Percentiles rank a stretch among this genome's conserved stretches.
Conservation (phyloP, 2,888 invertebrate species). For the Melanophora roralis region DNA sequence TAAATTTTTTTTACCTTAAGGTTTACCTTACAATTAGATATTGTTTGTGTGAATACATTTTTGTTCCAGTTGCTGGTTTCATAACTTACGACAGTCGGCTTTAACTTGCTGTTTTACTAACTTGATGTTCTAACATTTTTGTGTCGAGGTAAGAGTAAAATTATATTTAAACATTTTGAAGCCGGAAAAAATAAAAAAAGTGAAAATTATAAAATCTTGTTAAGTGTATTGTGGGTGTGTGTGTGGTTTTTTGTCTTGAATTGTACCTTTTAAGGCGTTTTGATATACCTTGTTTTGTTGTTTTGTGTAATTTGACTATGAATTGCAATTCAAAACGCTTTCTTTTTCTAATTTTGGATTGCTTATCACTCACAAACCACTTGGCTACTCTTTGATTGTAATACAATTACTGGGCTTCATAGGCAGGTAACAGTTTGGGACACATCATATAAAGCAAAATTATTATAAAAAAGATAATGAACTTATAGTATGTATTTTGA, state of each 20-base stretch:
- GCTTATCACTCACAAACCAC: background rate
- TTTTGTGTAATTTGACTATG: background rate
- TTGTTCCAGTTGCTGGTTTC: background rate
- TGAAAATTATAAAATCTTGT: conserved; percentile 42
- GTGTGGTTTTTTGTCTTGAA: background rate
- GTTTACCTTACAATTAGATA: background rate
- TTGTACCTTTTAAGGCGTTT: conserved; percentile 7
- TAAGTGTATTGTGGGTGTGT: background rate
- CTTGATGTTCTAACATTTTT: conserved; percentile 42
- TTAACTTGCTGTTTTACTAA: background rate
- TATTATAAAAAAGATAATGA: too few species aligned
- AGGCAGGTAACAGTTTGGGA: background rate
- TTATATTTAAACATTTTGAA: conserved; percentile 4
- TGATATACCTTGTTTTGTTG: conserved; percentile 2
- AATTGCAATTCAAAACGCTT: conserved; percentile 35
- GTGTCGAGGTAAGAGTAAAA: conserved; percentile 25
- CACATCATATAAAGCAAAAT: too few species aligned
- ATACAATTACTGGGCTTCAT: background rate
- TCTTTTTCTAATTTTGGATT: conserved; percentile 24
- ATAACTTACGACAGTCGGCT: background rate
- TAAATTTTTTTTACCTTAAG: conserved; percentile 10
- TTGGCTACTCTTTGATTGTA: conserved; percentile 12
- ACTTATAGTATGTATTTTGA: too few species aligned
- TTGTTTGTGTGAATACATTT: background rate
- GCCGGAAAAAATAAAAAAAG: conserved; percentile 30